Conservation (phyloP, 2,888 invertebrate genomes). For the Xestia sexstrigata region DNA sequence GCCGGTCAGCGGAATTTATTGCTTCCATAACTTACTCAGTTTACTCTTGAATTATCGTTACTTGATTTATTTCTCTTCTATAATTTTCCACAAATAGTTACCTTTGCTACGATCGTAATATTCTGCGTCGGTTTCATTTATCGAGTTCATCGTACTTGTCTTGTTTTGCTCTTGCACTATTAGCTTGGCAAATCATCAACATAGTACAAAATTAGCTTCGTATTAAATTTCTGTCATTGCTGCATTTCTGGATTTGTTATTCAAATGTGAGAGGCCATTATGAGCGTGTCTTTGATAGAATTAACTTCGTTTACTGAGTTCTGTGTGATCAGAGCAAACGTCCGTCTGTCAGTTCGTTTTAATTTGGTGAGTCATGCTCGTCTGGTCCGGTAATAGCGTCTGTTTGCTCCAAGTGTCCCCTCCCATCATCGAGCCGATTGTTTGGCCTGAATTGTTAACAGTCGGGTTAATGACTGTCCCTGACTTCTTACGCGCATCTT, state of each 20-base stretch:
- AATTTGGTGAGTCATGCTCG: constrained; percentile 79
- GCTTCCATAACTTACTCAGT: constrained; percentile 70
- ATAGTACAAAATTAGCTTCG: constrained; percentile 68
- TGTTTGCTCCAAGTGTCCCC: constrained; percentile 79
- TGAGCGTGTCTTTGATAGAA: constrained; percentile 40
- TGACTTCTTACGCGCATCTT: constrained; percentile 78
- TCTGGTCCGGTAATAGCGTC: constrained; percentile 73
- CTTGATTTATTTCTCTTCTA: constrained; percentile 68
- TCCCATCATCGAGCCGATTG: constrained; percentile 77
- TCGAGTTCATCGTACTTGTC: constrained; percentile 75
- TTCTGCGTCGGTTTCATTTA: constrained; percentile 56
- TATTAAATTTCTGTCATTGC: constrained; percentile 68
- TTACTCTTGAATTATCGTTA: constrained; percentile 69
- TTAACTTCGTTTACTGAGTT: constrained; percentile 55
- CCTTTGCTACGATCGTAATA: constrained; percentile 59
- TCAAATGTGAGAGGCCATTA: constrained; percentile 46
- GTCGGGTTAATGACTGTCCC: constrained; percentile 85
- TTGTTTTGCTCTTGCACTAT: constrained; percentile 70
- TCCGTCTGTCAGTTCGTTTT: constrained; percentile 63
- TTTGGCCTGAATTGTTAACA: constrained; percentile 84
- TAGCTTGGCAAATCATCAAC: constrained; percentile 78
- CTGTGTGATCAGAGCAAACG: constrained; percentile 53
- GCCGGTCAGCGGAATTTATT: constrained; percentile 70
- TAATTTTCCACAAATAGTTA: constrained; percentile 67
- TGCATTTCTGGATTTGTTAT: constrained; percentile 48